These are phyloP conservation scores for Hippoglossus stenolepis DNA, from an alignment of 2,113 vertebrate genomes.

Conservation along the genomic window DNA sequence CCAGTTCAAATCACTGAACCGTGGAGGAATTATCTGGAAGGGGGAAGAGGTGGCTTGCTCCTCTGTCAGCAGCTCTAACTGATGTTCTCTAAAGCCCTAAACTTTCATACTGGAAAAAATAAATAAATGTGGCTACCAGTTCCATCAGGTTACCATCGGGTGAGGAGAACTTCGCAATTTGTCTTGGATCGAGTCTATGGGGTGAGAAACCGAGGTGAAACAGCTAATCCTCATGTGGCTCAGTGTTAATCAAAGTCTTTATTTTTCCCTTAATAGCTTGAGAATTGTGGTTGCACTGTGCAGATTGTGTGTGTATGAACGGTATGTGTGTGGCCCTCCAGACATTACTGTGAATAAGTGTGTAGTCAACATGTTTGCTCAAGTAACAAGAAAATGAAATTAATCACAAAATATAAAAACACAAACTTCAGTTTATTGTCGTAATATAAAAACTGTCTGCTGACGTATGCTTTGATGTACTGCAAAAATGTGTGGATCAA, in stretches of 20 bases:
- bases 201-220: not conserved
- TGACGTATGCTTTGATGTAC: too few species aligned
- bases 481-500: too few species aligned
- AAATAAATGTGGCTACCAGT: conserved; percentile 6
- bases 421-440: too few species aligned
- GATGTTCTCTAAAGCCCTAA: conserved; percentile 29
- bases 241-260: too few species aligned
- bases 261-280: too few species aligned
- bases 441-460: too few species aligned
- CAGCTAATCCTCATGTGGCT: conserved; percentile 8
- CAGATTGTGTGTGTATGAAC: conserved; percentile 1
- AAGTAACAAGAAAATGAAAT: not conserved
- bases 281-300: not conserved
- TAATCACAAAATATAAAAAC: not conserved
- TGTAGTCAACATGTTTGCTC: not conserved
- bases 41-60: conserved; percentile 22
- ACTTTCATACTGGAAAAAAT: conserved; percentile 13
- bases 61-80: conserved; percentile 49
- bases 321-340: not conserved
- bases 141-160: not conserved
- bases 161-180: not conserved
- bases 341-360: conserved; percentile 10
- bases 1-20: conserved; percentile 47
- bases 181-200: not conserved
- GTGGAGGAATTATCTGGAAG: conserved; percentile 43